Conservation (phyloP, 2,888 invertebrate genomes). For the Tyria jacobaeae region DNA sequence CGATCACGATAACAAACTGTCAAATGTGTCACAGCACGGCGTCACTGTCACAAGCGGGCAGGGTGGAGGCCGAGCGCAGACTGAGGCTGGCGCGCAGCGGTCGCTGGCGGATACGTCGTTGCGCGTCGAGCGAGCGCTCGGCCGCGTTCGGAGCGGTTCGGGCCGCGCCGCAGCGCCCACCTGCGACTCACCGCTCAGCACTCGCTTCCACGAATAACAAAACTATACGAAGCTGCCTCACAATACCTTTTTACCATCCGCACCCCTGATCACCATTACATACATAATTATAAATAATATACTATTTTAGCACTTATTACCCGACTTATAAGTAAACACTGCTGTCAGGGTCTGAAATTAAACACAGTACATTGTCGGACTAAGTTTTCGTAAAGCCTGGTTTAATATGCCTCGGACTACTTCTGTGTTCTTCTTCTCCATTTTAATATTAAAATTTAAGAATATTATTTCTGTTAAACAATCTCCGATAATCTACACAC, state of each 20-base stretch:
- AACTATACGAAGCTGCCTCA: conserved; percentile 67
- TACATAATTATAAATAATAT: no score
- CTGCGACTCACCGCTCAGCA: conserved; percentile 68
- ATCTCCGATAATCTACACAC: neutral
- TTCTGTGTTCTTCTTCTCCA: neutral
- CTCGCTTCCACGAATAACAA: conserved; percentile 78
- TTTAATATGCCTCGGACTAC: neutral
- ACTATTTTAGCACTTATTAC: conserved; percentile 7
- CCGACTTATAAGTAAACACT: neutral
- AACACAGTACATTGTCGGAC: neutral
- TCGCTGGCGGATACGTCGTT: conserved; percentile 28
- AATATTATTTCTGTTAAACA: neutral
- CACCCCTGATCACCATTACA: conserved; percentile 25
- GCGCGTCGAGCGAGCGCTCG: conserved; percentile 41
- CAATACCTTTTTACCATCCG: conserved; percentile 63
- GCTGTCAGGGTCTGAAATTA: neutral
- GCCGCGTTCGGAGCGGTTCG: conserved; percentile 58
- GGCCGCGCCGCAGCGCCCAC: conserved; percentile 70
- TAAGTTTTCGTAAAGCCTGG: neutral
- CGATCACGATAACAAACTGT: conserved; percentile 86
- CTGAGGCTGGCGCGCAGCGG: conserved; percentile 64
- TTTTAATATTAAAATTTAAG: neutral
- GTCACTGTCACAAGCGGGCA: conserved; percentile 73
- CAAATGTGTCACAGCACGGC: conserved; percentile 79
- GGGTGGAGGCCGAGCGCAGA: conserved; percentile 81